Base-by-base conservation (phyloP, 2,797 vertebrate genomes). In the Brachyrhaphis roseni region DNA sequence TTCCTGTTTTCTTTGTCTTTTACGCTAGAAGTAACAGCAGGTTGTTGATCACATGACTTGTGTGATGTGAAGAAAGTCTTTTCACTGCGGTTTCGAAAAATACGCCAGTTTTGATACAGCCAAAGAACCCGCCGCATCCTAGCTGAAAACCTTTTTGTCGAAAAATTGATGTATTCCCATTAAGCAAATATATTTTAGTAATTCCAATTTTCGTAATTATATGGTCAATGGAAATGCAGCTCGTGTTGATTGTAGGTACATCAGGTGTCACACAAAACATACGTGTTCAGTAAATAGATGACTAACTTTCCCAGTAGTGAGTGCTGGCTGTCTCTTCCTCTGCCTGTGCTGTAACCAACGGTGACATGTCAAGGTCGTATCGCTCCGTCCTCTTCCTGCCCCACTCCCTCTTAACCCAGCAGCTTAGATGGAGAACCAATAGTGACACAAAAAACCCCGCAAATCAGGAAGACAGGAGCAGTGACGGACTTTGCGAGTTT, bases 401-500 rank as follows among this genome's bases (percentile, higher is more conserved):
- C 23, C 11, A 2, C 26, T 45, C 12, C 26, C 39, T 45, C 68
- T 45, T 71, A 45, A 15, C 11, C 41, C 41, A 28, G 26, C 68
- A 43, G 41, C 36, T 41, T 13, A 41, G 36, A 23, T 1, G 36
- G 34, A 66, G 18, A 66, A 39, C 34, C 26, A 5, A n/a, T 23
- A 72, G n/a, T 26, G 39, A 45, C 16, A 66, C 41, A 34, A 28
- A 62, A 57, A 73, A 72, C n/a, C 72, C 2, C 26, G 51, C 57
- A 26, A 72, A 70, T 0, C 4, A 47, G 70, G 62, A 57, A 78
- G 62, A 51, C 36, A 7, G 46, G 68, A 2, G 84, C 43, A 86
- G 76, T 83, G 87, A 89, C 84, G 85, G 85, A 84, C 87, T 86
- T 83, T 47, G 62, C 78, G 55, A 66, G 72, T 86, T 86, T 93